Evolutionary conservation across 2,888 invertebrate genomes (phyloP).

Genomic region (Synanthedon formicaeformis): DNA sequence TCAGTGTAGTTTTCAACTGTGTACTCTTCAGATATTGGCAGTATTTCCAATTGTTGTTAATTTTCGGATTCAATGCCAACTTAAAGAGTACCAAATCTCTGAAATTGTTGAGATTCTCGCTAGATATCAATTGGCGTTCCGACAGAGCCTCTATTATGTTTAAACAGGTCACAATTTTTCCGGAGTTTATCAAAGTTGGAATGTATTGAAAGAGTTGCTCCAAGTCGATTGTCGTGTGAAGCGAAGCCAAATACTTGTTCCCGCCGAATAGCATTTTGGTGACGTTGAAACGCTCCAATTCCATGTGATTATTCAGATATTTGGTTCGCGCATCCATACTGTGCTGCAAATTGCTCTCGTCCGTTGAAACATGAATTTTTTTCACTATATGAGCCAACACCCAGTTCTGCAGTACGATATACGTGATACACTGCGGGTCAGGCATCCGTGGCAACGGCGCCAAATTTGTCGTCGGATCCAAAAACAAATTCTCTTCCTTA

Average conservation of each 20-base stretch:
- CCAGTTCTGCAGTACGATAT: conserved; percentile 77
- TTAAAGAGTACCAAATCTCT: conserved; percentile 72
- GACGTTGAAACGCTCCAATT: conserved; percentile 62
- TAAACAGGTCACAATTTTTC: conserved; percentile 60
- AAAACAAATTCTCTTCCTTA: conserved; percentile 57
- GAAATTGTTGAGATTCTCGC: conserved; percentile 65
- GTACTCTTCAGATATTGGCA: conserved; percentile 63
- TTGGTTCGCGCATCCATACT: conserved; percentile 70
- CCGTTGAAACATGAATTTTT: conserved; percentile 70
- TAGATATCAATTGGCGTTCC: conserved; percentile 62
- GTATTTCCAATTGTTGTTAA: conserved; percentile 60
- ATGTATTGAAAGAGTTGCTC: conserved; percentile 64
- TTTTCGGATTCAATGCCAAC: conserved; percentile 63
- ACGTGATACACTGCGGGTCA: conserved; percentile 68
- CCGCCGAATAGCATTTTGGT: conserved; percentile 67
- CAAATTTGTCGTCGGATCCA: conserved; percentile 54
- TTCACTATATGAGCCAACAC: conserved; percentile 76
- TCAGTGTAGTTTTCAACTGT: conserved; percentile 59
- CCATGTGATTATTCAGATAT: conserved; percentile 72
- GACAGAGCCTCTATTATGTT: conserved; percentile 71
- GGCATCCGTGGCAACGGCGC: conserved; percentile 56
- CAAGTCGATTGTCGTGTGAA: conserved; percentile 67
- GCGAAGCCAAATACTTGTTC: conserved; percentile 71
- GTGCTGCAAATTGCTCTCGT: conserved; percentile 54
- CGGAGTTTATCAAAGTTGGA: conserved; percentile 48